Evolutionary conservation across 2,797 vertebrate species (phyloP).

Genomic region (Sarcophilus harrisii): DNA sequence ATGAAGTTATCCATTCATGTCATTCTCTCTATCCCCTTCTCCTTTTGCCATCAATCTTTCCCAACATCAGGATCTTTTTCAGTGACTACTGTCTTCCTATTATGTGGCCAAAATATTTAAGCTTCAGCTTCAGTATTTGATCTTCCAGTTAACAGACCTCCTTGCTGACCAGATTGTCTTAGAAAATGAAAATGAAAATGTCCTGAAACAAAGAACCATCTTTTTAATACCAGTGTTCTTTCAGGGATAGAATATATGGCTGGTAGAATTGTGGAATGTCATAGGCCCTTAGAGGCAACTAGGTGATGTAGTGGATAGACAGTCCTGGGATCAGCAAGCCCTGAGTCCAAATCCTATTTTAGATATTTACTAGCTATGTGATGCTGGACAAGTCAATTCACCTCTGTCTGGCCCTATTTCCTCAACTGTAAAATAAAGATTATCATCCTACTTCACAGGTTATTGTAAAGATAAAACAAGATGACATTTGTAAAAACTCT

Average conservation of each 20-base stretch:
- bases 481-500: neutral
- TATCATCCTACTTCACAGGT: neutral
- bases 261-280: neutral
- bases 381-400: neutral
- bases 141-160: neutral
- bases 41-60: neutral
- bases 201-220: neutral
- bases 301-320: neutral
- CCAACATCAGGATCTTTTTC: neutral
- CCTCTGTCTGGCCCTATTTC: neutral
- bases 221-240: neutral
- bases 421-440: neutral
- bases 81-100: neutral
- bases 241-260: neutral
- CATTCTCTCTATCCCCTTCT: neutral
- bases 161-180: neutral
- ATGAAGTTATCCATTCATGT: neutral
- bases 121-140: neutral
- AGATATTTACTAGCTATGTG: neutral
- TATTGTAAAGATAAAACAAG: neutral
- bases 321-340: neutral
- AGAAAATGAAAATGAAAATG: neutral
- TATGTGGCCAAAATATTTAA: neutral
- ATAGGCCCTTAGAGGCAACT: neutral
- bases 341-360: neutral